Conservation (phyloP, 2,113 vertebrate genomes). For the Nothoprocta perdicaria region DNA sequence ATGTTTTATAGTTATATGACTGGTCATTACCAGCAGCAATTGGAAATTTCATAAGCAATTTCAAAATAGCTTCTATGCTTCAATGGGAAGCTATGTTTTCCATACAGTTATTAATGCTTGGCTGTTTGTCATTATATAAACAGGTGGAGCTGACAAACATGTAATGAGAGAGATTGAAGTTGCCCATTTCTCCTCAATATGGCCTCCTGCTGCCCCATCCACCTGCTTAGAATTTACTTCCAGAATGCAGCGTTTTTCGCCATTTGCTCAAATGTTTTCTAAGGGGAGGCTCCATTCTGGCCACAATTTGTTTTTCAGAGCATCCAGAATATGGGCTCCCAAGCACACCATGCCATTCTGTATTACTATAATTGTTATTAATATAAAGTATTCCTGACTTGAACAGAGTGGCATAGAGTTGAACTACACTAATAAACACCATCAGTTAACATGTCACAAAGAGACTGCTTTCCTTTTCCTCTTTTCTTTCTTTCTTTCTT, state of each 20-base stretch:
- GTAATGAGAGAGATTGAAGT: constrained; percentile 4
- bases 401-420: neutral
- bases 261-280: neutral
- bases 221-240: constrained; percentile 44
- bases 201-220: neutral
- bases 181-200: constrained; percentile 45
- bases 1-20: neutral
- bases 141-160: constrained; percentile 1
- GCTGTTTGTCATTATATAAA: constrained; percentile 1
- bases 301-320: neutral
- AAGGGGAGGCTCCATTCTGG: neutral
- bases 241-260: constrained; percentile 26
- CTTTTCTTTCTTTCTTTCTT: too few species aligned
- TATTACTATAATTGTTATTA: constrained; percentile 31
- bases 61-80: neutral
- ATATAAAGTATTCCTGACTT: neutral
- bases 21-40: neutral
- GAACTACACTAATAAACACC: neutral
- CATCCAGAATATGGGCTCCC: neutral
- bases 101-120: neutral
- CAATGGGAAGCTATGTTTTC: neutral
- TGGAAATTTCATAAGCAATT: neutral
- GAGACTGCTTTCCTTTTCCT: neutral
- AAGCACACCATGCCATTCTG: neutral
- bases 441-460: neutral